A percentile compares a stretch with the other conserved stretches of the same genome.
Conservation (phyloP, 2,888 invertebrate species). For the Pandemis cinnamomeana region DNA sequence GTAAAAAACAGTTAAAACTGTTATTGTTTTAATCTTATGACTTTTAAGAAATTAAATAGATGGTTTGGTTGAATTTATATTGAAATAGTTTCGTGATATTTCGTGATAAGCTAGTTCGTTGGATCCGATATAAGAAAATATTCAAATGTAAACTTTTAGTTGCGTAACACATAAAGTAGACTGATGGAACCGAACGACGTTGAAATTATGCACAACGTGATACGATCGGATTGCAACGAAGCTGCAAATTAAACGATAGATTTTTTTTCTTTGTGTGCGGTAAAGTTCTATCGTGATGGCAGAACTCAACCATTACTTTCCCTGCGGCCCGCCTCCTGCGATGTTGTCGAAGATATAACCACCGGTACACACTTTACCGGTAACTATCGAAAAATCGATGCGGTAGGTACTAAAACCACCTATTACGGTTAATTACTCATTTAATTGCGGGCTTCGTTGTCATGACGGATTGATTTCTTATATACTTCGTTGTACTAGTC, state of each 20-base stretch:
- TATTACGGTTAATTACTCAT: conserved; percentile 32
- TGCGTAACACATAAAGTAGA: not conserved
- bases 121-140: not conserved
- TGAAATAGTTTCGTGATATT: not conserved
- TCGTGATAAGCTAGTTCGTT: not conserved
- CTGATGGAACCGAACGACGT: not conserved
- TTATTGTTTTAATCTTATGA: conserved; percentile 41
- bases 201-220: not conserved
- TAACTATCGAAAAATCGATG: conserved; percentile 53
- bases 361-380: conserved; percentile 47
- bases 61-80: conserved; percentile 21
- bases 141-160: conserved; percentile 1
- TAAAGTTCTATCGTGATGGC: conserved; percentile 65
- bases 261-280: conserved; percentile 70
- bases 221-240: conserved; percentile 8
- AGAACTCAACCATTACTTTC: conserved; percentile 72
- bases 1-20: conserved; percentile 39
- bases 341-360: conserved; percentile 67
- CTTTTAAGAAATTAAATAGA: conserved; percentile 33
- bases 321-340: conserved; percentile 67
- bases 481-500: conserved; percentile 5
- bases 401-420: conserved; percentile 50
- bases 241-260: conserved; percentile 54
- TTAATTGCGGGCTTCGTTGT: conserved; percentile 27
- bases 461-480: conserved; percentile 31